phyloP scores from a whole-genome alignment of 2,113 vertebrate species.

The Tyrannus savana region DNA sequence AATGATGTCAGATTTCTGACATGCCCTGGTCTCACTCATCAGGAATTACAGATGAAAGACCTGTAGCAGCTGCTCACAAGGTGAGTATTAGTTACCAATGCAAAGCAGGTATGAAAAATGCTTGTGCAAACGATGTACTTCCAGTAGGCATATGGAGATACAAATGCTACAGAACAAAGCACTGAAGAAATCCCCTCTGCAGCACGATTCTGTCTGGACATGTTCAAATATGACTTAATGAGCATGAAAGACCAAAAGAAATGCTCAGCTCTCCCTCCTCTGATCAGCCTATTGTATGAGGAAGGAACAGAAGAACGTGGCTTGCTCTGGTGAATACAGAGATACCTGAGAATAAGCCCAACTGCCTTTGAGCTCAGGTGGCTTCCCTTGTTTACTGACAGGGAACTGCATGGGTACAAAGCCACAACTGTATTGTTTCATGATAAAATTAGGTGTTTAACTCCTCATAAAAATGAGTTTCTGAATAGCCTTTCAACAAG shows the following conservation, averaged over 20 bases:
- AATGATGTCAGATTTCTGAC: neutral
- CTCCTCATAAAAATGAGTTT: neutral
- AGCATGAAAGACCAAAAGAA: neutral
- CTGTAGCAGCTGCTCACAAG: neutral
- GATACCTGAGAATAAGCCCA: neutral
- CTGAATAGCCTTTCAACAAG: neutral
- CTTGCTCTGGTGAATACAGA: neutral
- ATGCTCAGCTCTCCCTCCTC: neutral
- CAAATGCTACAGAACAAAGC: neutral
- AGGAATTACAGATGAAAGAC: neutral
- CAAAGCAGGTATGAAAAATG: neutral
- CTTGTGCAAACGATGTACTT: neutral
- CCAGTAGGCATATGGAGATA: neutral
- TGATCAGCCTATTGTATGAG: neutral
- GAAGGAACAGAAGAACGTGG: neutral
- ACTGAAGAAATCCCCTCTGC: neutral
- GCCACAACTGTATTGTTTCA: neutral
- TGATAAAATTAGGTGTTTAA: neutral
- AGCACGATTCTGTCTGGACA: neutral
- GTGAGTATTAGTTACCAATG: neutral
- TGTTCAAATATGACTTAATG: accelerated
- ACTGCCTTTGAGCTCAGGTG: neutral
- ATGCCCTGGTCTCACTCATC: neutral
- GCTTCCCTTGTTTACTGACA: neutral
- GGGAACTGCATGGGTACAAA: neutral